Base-by-base conservation (phyloP, 1,140 invertebrate species). In the Zaprionus taronus region DNA sequence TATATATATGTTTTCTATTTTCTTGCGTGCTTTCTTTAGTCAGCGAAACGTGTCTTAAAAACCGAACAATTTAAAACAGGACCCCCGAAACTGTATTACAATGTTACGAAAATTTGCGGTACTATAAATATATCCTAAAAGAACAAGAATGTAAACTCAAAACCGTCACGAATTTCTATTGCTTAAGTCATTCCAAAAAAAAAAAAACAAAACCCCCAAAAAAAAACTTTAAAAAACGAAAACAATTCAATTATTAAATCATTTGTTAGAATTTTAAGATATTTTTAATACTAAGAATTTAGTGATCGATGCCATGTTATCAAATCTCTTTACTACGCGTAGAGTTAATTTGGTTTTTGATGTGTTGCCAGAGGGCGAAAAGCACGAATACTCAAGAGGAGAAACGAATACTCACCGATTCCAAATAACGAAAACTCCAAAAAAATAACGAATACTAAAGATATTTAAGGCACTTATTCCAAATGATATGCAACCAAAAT, bases 401-500 rank as follows among this genome's bases (percentile, higher is more conserved):
- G 38, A 14, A 56, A 26, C 24, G 4, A 60, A 77, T 76, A 76
- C 68, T 69, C 68, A 76, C 51, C 56, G 34, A 73, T 61, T 75
- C 74, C 53, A 69, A 56, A 67, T 56, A 72, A 56, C 2, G 12
- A 65, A 65, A 49, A 55, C 36, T 57, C 36, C 26, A 70, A 75
- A 76, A 76, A 36, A 49, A 55, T 56, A 47, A 76, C 26, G 20
- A 31, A 47, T 53, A 36, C 7, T 38, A 51, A 58, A 61, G 24
- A 44, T 60, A 28, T 72, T 60, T 61, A 89, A 71, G 74, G 74
- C 70, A 81, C 68, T 75, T 79, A 80, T 79, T 89, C 84, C 84
- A 87, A 87, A 87, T 83, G 73, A 87, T 87, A 89, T 79, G 81
- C 81, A 68, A 89, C 84, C 83, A 87, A 87, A 87, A 58, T 89